phyloP scores from a whole-genome alignment of 2,797 vertebrate species.

The Malurus leucopterus region DNA sequence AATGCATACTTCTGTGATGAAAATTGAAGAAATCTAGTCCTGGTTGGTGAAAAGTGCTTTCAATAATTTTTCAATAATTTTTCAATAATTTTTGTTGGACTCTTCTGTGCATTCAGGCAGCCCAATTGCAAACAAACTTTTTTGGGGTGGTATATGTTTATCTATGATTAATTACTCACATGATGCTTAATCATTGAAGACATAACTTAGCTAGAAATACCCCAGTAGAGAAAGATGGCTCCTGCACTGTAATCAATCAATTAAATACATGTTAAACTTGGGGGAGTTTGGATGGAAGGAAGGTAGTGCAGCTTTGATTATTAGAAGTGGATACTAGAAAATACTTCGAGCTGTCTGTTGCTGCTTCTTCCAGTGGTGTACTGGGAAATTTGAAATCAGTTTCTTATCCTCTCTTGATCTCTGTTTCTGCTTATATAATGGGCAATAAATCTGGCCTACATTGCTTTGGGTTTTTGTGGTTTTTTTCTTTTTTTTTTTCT shows the following conservation, averaged over 20 bases:
- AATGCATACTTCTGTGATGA: background rate
- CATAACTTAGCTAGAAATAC: background rate
- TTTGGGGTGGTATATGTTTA: background rate
- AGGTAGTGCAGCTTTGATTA: background rate
- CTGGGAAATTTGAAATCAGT: background rate
- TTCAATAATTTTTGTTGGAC: background rate
- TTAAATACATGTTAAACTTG: background rate
- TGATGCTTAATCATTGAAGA: background rate
- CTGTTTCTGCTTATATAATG: constrained; percentile 6
- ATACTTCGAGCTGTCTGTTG: background rate
- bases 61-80: background rate
- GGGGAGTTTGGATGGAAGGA: background rate
- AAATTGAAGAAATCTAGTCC: background rate
- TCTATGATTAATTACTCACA: background rate
- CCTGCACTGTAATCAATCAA: background rate
- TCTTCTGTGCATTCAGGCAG: background rate
- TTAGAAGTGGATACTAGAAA: background rate
- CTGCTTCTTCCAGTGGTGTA: background rate
- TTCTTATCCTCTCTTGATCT: background rate
- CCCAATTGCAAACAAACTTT: background rate
- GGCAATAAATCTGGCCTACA: background rate
- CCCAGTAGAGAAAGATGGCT: background rate
- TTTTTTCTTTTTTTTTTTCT: background rate
- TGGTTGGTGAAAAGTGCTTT: background rate
- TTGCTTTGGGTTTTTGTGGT: background rate